Conservation (phyloP, 2,113 vertebrate genomes). For the Pomatostomus ruficeps region DNA sequence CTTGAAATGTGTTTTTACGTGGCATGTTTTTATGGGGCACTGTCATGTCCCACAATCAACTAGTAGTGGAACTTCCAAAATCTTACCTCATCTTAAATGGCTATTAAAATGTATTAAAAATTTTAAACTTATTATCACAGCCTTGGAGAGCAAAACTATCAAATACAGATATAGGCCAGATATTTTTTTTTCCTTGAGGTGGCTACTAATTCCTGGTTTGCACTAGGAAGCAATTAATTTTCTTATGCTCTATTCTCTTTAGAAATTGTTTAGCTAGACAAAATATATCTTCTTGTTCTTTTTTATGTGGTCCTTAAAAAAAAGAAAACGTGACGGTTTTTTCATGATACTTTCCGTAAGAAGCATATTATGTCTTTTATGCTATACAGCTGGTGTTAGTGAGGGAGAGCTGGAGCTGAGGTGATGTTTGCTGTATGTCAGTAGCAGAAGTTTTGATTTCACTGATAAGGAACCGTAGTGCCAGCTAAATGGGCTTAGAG, state of each 20-base stretch:
- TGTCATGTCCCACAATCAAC: neutral
- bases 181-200: neutral
- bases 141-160: neutral
- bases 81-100: neutral
- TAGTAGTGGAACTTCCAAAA: neutral
- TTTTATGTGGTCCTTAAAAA: neutral
- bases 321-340: neutral
- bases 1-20: neutral
- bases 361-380: neutral
- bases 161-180: neutral
- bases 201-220: neutral
- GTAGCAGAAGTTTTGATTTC: neutral
- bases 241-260: neutral
- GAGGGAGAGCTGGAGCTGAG: neutral
- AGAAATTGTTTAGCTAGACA: neutral
- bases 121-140: neutral
- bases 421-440: neutral
- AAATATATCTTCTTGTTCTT: neutral
- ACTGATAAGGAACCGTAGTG: neutral
- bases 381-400: neutral
- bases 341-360: neutral
- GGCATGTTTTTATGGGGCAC: neutral
- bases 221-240: neutral
- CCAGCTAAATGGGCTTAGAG: neutral
- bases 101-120: neutral